These are phyloP conservation scores for Morinoia aosen DNA, from an alignment of 2,888 invertebrate genomes.

Conservation along the genomic window DNA sequence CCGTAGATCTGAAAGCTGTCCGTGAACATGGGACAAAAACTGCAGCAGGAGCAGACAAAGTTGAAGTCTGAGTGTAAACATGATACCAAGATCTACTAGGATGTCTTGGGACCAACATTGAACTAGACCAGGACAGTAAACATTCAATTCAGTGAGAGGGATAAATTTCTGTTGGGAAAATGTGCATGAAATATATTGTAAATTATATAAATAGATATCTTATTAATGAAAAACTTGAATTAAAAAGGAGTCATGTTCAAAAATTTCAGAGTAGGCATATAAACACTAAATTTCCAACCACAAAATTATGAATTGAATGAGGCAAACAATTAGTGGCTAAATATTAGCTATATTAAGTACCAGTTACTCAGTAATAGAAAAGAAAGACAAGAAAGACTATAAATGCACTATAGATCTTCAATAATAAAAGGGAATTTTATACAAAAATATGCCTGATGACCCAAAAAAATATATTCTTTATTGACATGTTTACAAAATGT, in stretches of 20 bases:
- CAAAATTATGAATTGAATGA: too few species aligned
- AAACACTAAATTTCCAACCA: not conserved
- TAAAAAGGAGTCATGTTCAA: not conserved
- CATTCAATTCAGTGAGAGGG: slow-evolving; percentile 14
- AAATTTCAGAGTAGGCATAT: not conserved
- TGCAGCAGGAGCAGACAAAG: slow-evolving; percentile 1
- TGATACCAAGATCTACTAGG: not conserved
- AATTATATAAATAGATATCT: too few species aligned
- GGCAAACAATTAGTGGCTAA: not conserved
- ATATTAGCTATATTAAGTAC: too few species aligned
- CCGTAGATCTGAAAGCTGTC: not conserved
- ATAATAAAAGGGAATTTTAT: too few species aligned
- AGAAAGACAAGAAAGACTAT: too few species aligned
- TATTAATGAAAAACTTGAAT: not conserved
- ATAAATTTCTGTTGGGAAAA: not conserved
- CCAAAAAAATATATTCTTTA: too few species aligned
- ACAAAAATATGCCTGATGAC: too few species aligned
- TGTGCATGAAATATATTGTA: not conserved
- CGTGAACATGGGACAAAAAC: not conserved
- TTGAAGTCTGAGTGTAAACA: not conserved
- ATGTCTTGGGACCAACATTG: not conserved
- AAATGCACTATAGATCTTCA: too few species aligned
- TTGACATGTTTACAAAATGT: too few species aligned
- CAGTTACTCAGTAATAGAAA: too few species aligned
- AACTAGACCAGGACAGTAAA: not conserved